Conservation (phyloP, 2,113 vertebrate species). For the Platycercus adscitus region DNA sequence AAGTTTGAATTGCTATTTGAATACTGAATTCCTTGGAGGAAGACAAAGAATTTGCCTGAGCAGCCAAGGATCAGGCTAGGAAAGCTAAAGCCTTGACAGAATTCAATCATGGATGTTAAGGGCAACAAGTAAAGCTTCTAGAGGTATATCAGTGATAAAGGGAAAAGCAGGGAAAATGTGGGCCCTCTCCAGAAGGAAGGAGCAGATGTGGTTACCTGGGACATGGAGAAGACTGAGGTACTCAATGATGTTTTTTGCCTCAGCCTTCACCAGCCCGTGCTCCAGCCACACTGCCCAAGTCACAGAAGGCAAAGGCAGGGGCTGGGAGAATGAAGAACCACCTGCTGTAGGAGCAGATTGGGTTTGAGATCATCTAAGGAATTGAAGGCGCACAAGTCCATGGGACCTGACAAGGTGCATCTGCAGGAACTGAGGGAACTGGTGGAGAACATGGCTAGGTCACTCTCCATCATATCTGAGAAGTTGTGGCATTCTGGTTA, state of each 20-base stretch:
- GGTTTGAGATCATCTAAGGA: neutral
- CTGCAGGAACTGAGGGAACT: neutral
- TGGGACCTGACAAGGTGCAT: neutral
- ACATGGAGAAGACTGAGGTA: neutral
- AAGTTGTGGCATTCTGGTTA: neutral
- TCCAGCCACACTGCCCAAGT: neutral
- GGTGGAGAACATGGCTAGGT: neutral
- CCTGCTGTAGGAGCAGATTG: neutral
- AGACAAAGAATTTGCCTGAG: neutral
- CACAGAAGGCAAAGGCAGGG: neutral
- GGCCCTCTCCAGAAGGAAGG: neutral
- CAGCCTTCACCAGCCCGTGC: neutral
- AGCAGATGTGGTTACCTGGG: neutral
- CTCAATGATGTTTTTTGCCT: neutral
- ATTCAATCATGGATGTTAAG: neutral
- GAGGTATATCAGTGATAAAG: neutral
- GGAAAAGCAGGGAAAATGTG: neutral
- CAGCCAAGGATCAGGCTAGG: neutral
- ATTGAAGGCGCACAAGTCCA: neutral
- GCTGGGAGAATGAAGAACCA: neutral
- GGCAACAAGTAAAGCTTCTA: neutral
- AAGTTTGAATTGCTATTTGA: neutral
- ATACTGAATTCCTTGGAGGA: neutral
- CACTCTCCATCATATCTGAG: neutral
- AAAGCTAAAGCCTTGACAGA: neutral